These are phyloP conservation scores for Lateolabrax maculatus DNA, from an alignment of 2,797 vertebrate species.

Conservation along the genomic window DNA sequence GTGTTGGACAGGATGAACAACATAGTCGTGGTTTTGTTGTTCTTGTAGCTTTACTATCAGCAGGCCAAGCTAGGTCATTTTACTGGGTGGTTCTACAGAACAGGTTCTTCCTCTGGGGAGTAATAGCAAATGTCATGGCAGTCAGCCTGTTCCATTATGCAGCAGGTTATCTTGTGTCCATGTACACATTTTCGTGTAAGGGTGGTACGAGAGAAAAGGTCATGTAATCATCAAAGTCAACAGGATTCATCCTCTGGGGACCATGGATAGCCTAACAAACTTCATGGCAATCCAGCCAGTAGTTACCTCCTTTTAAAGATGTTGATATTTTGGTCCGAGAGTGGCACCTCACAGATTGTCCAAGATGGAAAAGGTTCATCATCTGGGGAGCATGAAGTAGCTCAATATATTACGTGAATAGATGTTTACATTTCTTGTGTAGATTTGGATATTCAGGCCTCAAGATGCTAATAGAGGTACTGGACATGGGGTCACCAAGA, in stretches of 20 bases:
- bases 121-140: neutral
- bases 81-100: neutral
- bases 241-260: slow-evolving; percentile 11
- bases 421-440: neutral
- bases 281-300: fast-evolving
- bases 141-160: slow-evolving; percentile 5
- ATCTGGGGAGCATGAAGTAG: neutral
- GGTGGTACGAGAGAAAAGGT: neutral
- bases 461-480: neutral
- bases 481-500: neutral
- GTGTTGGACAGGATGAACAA: neutral
- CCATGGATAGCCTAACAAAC: neutral
- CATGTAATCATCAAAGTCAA: slow-evolving; percentile 11
- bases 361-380: neutral
- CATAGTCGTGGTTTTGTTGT: neutral
- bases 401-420: neutral
- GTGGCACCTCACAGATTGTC: neutral
- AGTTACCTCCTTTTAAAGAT: neutral
- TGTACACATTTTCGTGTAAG: neutral
- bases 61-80: neutral
- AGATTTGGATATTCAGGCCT: neutral
- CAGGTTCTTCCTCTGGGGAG: neutral
- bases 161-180: neutral
- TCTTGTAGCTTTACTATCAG: neutral
- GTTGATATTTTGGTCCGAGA: neutral